Evolutionary conservation across 2,113 vertebrate species (phyloP), one percentile per base, ranked within the genome.

Genomic region (Bufo bufo): DNA sequence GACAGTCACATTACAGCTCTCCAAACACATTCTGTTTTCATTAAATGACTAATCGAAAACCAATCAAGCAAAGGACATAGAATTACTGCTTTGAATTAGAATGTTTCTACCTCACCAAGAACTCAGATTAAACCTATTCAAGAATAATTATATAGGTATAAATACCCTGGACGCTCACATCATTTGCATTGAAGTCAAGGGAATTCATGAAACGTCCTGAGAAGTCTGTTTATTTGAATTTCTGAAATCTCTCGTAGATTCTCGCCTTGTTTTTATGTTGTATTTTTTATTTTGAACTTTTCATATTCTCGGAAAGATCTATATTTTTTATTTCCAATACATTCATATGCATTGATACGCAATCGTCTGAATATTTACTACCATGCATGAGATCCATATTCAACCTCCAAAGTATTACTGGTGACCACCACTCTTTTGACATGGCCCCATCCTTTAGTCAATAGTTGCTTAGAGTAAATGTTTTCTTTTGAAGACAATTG

Each of bases 1-100:
- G 93, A 91, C 91, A 94, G 94, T 87, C 89, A 86, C 88, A 91
- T 89, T 89, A 84, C 77, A 91, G 90, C 90, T 93, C 89, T 94
- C 92, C 92, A 95, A 94, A 94, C 92, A 94, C 91, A 92, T 92
- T 95, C 93, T 90, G 92, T 94, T 95, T 94, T 95, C 94, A 94
- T 96, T 96, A 96, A 93, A 95, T 90, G 91, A 90, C 92, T 96
- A 93, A 96, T 95, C 91, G 91, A 92, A 93, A 94, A 90, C 91
- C 90, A 92, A 90, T 92, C 90, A 93, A 93, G 89, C 90, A 92
- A 90, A 93, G 90, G 90, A 89, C 61, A 88, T 19, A 89, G 90
- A 90, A 86, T 89, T 92, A 89, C 90, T 89, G 56, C 85, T 52
- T 80, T 20, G 89, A 94, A 94, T 94, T 90, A 88, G 61, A 92